A percentile compares a stretch with the other conserved stretches of the same genome.
Evolutionary conservation across 2,797 vertebrate species (phyloP).

Genomic region (Thamnophis elegans): DNA sequence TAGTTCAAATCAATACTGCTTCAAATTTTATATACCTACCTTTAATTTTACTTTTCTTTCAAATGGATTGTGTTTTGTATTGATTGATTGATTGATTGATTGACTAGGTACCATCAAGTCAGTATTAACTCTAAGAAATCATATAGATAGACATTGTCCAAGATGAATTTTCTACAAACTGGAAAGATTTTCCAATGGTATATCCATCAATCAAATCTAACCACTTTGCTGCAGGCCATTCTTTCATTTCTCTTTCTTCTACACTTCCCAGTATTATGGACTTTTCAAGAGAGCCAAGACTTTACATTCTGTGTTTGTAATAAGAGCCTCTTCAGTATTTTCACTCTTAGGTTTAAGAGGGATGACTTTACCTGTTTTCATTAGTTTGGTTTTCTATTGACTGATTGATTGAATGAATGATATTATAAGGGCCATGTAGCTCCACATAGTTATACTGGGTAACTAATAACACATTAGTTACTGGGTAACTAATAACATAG

Average conservation of each 20-base stretch:
- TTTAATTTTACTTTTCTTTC: not conserved
- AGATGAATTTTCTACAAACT: not conserved
- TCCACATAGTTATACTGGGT: not conserved
- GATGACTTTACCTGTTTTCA: not conserved
- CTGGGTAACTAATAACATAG: not conserved
- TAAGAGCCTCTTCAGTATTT: not conserved
- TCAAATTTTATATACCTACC: not conserved
- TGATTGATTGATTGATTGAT: not conserved
- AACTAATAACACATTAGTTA: not conserved
- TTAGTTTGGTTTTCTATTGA: not conserved
- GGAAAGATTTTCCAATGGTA: not conserved
- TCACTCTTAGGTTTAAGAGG: not conserved
- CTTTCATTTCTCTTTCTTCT: not conserved
- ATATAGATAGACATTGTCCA: not conserved
- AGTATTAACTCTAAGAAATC: not conserved
- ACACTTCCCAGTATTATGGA: not conserved
- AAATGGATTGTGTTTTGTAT: not conserved
- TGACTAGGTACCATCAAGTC: not conserved
- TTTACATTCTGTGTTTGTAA: not conserved
- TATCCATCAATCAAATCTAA: not conserved
- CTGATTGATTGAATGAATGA: not conserved
- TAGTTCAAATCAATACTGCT: not conserved
- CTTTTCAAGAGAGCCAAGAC: not conserved
- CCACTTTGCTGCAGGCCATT: not conserved
- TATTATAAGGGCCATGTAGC: not conserved